Conservation (phyloP, 35 echinoderm and acorn worm species). For the Apostichopus japonicus region DNA sequence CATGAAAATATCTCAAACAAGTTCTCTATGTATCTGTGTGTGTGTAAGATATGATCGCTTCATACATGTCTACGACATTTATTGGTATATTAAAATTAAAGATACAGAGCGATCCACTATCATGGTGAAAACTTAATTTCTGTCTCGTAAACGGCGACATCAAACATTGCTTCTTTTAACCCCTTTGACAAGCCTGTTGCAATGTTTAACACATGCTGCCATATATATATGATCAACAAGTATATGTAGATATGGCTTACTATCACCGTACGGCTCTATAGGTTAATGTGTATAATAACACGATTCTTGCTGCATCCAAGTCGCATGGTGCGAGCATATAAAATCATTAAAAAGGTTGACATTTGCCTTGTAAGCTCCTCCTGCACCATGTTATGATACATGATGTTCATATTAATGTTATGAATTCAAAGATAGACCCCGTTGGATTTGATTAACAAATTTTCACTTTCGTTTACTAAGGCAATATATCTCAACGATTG, state of each 20-base stretch:
- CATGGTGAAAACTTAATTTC: neutral
- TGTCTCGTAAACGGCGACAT: neutral
- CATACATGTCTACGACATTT: too few species aligned
- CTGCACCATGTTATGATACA: neutral
- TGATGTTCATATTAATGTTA: conserved; percentile 2
- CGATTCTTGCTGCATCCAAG: too few species aligned
- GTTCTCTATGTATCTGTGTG: too few species aligned
- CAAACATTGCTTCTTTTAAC: neutral
- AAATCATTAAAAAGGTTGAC: too few species aligned
- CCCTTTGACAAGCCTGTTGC: neutral
- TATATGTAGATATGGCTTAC: neutral
- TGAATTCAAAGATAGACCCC: conserved; percentile 2
- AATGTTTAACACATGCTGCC: neutral
- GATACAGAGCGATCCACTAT: neutral
- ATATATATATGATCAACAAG: neutral
- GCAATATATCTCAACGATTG: neutral
- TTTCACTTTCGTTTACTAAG: neutral
- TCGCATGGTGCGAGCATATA: too few species aligned
- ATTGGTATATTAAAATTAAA: too few species aligned
- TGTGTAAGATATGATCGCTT: too few species aligned
- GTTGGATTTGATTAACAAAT: conserved; percentile 7
- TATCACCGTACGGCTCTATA: neutral
- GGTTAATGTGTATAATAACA: too few species aligned
- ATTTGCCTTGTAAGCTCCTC: too few species aligned
- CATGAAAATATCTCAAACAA: too few species aligned